phyloP scores from a whole-genome alignment of 2,888 invertebrate species.

The Oligia fasciuncula region DNA sequence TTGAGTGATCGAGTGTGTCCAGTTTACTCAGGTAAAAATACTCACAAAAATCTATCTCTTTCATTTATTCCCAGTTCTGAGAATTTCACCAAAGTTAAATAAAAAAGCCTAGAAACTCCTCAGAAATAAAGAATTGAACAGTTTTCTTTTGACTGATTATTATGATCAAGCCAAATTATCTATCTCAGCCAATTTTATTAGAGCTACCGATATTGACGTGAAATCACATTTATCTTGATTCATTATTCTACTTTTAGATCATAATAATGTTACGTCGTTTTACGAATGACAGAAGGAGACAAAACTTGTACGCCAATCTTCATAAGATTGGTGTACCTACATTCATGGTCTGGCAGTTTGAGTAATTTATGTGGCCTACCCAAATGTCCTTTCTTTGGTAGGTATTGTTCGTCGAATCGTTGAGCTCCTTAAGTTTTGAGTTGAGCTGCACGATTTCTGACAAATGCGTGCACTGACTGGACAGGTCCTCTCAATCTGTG shows the following conservation, averaged over 20 bases:
- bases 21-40: no score
- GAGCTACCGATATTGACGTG: neutral
- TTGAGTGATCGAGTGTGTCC: no score
- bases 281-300: neutral
- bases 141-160: neutral
- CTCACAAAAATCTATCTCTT: neutral
- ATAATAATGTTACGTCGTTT: neutral
- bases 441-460: no score
- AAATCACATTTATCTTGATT: constrained; percentile 1
- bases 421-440: no score
- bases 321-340: no score
- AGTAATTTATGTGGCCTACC: no score
- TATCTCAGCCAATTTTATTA: constrained; percentile 2
- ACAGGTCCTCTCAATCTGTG: no score
- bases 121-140: neutral
- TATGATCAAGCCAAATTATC: neutral
- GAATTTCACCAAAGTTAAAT: neutral
- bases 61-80: neutral
- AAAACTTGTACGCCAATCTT: no score
- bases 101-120: neutral
- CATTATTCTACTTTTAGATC: neutral
- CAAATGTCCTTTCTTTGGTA: no score
- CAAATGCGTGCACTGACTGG: no score
- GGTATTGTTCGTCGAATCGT: no score
- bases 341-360: no score